These are phyloP conservation scores for Limnephilus rhombicus DNA, from an alignment of 2,888 invertebrate species.

Conservation along the genomic window DNA sequence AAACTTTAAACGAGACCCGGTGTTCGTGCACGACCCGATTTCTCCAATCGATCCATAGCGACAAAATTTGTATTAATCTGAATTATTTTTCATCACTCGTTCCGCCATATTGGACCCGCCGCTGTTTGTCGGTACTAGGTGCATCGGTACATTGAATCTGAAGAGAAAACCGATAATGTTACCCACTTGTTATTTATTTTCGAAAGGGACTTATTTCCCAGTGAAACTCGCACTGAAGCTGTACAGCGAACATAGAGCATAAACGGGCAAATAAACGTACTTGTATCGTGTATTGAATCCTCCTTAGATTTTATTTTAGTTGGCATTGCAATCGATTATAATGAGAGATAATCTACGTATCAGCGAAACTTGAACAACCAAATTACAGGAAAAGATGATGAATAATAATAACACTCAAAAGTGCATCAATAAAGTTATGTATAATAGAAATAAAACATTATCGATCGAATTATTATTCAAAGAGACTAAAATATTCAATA, in stretches of 20 bases:
- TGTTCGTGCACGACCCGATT: neutral
- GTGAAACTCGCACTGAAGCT: neutral
- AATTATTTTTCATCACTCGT: conserved; percentile 30
- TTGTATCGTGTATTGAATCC: neutral
- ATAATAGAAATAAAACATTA: no score
- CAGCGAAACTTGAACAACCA: neutral
- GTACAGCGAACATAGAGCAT: neutral
- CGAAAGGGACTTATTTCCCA: neutral
- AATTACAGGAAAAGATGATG: neutral
- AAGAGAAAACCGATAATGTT: conserved; percentile 43
- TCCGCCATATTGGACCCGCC: conserved; percentile 20
- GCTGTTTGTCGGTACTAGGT: conserved; percentile 17
- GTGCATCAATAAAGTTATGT: no score
- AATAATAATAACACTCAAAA: no score
- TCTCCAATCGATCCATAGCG: neutral
- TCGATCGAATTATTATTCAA: no score
- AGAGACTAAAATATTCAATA: no score
- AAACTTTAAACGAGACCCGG: neutral
- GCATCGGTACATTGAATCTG: conserved; percentile 30
- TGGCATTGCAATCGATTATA: neutral
- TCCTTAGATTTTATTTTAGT: neutral
- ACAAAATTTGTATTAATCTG: neutral
- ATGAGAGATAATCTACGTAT: neutral
- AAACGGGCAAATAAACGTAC: neutral
- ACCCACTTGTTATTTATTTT: conserved; percentile 34